Conservation (phyloP, 2,113 vertebrate genomes). For the Edolisoma coerulescens region DNA sequence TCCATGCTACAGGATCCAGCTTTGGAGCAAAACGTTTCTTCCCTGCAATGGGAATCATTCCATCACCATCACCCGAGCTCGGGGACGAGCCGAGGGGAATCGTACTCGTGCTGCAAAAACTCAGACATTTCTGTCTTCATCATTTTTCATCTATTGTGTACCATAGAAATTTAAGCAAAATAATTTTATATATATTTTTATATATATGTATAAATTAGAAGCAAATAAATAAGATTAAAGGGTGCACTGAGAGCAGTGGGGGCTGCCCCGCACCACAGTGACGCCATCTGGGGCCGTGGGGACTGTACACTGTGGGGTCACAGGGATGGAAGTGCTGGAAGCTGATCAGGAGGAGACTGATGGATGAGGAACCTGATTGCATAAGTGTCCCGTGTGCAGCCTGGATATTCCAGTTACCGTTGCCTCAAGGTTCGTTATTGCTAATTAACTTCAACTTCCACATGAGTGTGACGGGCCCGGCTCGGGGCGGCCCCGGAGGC, state of each 20-base stretch:
- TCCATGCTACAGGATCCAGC: not conserved
- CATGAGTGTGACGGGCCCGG: not conserved
- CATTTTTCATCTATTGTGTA: constrained; percentile 61
- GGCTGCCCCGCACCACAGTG: not conserved
- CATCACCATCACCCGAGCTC: not conserved
- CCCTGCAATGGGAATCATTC: not conserved
- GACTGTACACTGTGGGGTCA: not conserved
- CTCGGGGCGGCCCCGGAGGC: not conserved
- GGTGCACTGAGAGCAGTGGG: not conserved
- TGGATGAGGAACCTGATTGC: constrained; percentile 23
- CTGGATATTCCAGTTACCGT: not conserved
- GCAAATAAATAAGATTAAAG: constrained; percentile 63
- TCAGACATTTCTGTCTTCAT: constrained; percentile 68
- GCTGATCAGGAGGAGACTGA: not conserved
- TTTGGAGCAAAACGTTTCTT: not conserved
- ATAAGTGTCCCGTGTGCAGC: not conserved
- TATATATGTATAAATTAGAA: constrained; percentile 67
- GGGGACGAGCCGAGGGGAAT: not conserved
- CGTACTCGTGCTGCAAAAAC: constrained; percentile 19
- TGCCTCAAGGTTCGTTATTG: constrained; percentile 65
- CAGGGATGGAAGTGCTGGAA: not conserved
- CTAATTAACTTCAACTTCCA: constrained; percentile 51
- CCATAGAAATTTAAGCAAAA: constrained; percentile 80
- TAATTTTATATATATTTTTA: constrained; percentile 67
- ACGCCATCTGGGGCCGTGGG: not conserved